Percentiles rank a stretch among this genome's conserved stretches.
Conservation (phyloP, 2,888 invertebrate genomes). For the Hedychridium roseum region DNA sequence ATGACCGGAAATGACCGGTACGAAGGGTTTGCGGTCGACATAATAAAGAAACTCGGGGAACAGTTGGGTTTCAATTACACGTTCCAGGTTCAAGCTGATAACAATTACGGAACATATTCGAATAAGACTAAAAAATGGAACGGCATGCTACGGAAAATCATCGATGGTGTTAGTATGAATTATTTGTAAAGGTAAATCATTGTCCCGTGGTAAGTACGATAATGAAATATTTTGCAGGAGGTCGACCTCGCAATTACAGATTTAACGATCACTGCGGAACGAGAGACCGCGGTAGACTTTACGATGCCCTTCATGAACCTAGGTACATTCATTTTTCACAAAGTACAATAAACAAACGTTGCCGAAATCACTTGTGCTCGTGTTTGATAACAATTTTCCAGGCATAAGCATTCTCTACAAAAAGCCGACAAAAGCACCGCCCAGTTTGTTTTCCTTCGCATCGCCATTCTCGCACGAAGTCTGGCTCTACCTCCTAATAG, state of each 20-base stretch:
- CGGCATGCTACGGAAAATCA: conserved; percentile 79
- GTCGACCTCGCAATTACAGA: conserved; percentile 94
- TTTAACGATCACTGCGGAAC: conserved; percentile 85
- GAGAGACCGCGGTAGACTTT: conserved; percentile 91
- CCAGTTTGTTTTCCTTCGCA: conserved; percentile 90
- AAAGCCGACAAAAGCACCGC: conserved; percentile 85
- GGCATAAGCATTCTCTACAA: conserved; percentile 90
- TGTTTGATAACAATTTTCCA: conserved; percentile 42
- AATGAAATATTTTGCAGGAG: conserved; percentile 67
- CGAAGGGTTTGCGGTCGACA: conserved; percentile 89
- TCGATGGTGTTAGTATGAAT: conserved; percentile 71
- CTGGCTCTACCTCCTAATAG: conserved; percentile 84
- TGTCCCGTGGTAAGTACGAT: too few relatives aligned
- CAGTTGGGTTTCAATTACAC: conserved; percentile 84
- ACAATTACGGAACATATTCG: conserved; percentile 76
- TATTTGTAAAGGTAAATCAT: too few relatives aligned
- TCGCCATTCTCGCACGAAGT: conserved; percentile 88
- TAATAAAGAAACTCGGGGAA: conserved; percentile 81
- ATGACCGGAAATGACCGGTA: conserved; percentile 83
- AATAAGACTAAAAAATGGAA: conserved; percentile 72
- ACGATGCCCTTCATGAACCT: conserved; percentile 96
- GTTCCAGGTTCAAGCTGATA: conserved; percentile 79
- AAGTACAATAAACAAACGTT: too few relatives aligned
- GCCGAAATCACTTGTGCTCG: too few relatives aligned
- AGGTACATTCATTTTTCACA: conserved; percentile 63